Evolutionary conservation across 2,888 invertebrate genomes (phyloP), one percentile per base, ranked within the genome.

Genomic region (Chromoteleia sp.): DNA sequence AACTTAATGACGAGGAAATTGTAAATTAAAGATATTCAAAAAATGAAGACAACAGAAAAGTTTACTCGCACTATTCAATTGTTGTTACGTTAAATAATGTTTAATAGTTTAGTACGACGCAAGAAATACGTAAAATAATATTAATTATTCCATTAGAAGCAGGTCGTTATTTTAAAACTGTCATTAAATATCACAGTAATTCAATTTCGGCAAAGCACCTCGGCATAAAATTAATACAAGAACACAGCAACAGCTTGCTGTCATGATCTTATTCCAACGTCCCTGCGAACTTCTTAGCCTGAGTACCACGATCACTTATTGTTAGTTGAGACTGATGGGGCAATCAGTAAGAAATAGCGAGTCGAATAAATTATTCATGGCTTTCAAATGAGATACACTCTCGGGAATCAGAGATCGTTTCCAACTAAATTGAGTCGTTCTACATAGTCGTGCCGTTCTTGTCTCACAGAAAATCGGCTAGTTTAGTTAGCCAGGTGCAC

Each of bases 281-380:
- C 41, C 56, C 58, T 45, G 68, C 48, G 19, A 79, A 79, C 45
- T 79, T 59, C 73, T 67, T 58, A 59, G 56, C 52, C 56, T 61
- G 71, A 75, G 75, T 65, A 50, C 63, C 65, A 68, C 70, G 71
- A 81, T 81, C 63, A 65, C 70, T 81, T 81, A 75, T 76, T 67
- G 76, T 83, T 80, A 81, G 77, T 78, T 79, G 73, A 82, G 73
- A 83, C 76, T 77, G 83, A 84, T 84, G 83, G 84, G 78, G 82
- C 83, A 82, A 82, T 85, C 84, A 84, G 83, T 84, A 82, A 80
- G 84, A 83, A 84, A 83, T 83, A 83, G 81, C 80, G 77, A 81
- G 80, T 79, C 75, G 82, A 76, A 83, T 85, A 84, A 85, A 85
- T 85, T 84, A 85, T 85, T 85, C 85, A 83, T 85, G 84, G 81